Percentiles rank a stretch among this genome's conserved stretches.
Evolutionary conservation across 2,113 vertebrate genomes (phyloP).

Genomic region (Macaca mulatta): DNA sequence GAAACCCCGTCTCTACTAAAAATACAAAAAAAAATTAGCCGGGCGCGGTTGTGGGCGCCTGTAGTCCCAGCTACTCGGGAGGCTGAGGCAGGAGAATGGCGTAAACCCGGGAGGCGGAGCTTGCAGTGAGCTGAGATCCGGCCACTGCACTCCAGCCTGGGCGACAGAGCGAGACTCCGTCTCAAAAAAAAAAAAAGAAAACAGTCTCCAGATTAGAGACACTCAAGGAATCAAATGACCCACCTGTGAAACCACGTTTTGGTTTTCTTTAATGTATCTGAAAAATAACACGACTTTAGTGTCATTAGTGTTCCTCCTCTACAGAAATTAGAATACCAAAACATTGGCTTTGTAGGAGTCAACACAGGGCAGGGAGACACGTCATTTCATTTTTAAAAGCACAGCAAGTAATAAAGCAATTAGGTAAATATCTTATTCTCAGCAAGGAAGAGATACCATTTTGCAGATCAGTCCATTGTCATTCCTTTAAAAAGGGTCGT

Average conservation of each 20-base stretch:
- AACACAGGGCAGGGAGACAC: background rate
- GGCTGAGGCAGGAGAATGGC: no score
- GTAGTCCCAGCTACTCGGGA: no score
- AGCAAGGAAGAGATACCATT: background rate
- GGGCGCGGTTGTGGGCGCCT: rapidly evolving
- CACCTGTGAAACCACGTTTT: background rate
- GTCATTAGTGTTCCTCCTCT: background rate
- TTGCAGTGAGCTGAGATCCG: no score
- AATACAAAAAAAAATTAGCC: no score
- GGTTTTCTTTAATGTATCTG: background rate
- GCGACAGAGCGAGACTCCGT: rapidly evolving
- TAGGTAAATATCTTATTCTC: background rate
- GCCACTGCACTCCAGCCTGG: no score
- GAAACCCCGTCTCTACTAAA: no score
- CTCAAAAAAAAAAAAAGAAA: background rate
- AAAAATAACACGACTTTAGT: background rate
- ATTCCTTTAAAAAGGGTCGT: background rate
- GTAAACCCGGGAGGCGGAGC: rapidly evolving
- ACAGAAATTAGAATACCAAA: background rate
- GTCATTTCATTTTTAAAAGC: background rate
- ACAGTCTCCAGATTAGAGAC: background rate
- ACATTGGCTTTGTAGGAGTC: background rate
- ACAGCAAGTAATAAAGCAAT: background rate
- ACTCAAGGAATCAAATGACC: background rate
- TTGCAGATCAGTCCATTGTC: background rate